Conservation (phyloP, 2,888 invertebrate species). For the Oligia fasciuncula region DNA sequence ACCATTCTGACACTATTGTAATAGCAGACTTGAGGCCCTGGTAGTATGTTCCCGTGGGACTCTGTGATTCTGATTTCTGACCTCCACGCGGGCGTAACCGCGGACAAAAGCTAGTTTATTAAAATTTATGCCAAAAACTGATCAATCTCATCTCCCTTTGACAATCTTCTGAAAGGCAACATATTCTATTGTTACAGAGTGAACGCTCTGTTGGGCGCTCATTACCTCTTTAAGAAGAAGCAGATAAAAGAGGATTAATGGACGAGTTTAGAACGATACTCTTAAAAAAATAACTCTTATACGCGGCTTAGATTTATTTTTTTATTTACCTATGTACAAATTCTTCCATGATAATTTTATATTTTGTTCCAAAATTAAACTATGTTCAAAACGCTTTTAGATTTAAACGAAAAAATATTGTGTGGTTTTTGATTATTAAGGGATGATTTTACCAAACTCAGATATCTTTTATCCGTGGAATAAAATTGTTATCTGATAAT, state of each 20-base stretch:
- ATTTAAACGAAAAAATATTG: conserved; percentile 50
- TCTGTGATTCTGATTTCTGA: too few species aligned
- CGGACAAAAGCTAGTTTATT: too few species aligned
- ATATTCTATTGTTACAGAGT: conserved; percentile 81
- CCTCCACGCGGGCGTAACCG: too few species aligned
- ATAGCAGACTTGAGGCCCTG: too few species aligned
- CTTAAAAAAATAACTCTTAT: conserved; percentile 59
- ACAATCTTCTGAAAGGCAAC: conserved; percentile 19
- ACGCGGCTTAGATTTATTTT: conserved; percentile 63
- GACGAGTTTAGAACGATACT: conserved; percentile 51
- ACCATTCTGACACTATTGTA: too few species aligned
- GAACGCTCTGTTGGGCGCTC: conserved; percentile 83
- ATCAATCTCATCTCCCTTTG: conserved; percentile 36
- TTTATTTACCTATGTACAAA: conserved; percentile 69
- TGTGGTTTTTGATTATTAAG: conserved; percentile 60
- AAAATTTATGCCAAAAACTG: not conserved
- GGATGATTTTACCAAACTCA: not conserved
- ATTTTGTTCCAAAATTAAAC: conserved; percentile 58
- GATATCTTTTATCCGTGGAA: not conserved
- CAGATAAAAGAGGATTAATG: conserved; percentile 75
- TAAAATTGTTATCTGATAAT: not conserved
- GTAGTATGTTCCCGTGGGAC: too few species aligned
- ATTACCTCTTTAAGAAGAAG: conserved; percentile 83
- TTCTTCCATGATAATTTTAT: conserved; percentile 50
- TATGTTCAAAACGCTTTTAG: conserved; percentile 63